Base-by-base conservation (phyloP, 2,797 vertebrate species). In the Vireo griseus region DNA sequence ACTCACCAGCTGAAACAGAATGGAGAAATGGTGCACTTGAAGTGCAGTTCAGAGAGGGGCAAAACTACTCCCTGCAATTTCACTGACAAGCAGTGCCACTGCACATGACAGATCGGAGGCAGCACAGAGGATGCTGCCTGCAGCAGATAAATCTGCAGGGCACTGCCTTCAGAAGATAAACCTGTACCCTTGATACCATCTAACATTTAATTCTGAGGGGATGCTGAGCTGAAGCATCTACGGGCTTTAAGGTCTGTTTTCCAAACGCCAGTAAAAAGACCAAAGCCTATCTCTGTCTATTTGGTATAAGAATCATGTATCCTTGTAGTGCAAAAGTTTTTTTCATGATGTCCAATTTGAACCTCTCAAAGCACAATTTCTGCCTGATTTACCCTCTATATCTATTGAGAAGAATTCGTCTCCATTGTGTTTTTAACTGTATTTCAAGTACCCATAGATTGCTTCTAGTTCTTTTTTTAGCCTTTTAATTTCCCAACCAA, bases 91-190 rank as follows among this genome's bases (percentile, higher is more conserved):
- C 28, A 40, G 26, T 44, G 51, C 25, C 26, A 24, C 14, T 1
- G 2, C 66, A 50, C 7, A 8, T 2, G 3, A 3, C 4, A 2
- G 44, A 47, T n/a, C 0, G 0, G 52, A 48, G 25, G n/a, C 69
- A 85, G 63, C 51, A 35, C 21, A 73, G 52, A 31, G 51, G 31
- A 15, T 2, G 6, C 47, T 66, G 61, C 47, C 42, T 66, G 76
- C 62, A 71, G 52, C 61, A 67, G 35, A 65, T 57, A 68, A 42
- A 67, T 1, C n/a, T 57, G 54, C 29, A 58, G 40, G 40, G 40
- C 40, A 17, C 40, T 42, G 40, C 40, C 40, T 42, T 42, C 40
- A 42, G 31, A 45, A 61, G 47, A n/a, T 62, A 52, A 62, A 62
- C 12, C 48, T 54, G 33, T 17, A 75, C 6, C 20, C 67, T 42